phyloP scores from a whole-genome alignment of 23 tunicate species.

The Diplosoma virens region DNA sequence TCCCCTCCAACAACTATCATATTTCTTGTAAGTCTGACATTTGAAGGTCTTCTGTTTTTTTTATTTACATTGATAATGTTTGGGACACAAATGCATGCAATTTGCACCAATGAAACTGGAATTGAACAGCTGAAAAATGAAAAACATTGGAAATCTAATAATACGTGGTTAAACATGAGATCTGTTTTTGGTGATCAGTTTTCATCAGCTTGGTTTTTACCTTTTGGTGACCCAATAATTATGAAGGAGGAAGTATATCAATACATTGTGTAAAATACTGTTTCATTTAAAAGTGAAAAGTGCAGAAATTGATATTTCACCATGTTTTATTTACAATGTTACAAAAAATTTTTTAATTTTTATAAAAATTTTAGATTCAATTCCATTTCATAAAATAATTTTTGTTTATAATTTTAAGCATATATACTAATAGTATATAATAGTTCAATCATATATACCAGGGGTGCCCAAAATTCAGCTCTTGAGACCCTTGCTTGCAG shows the following conservation, averaged over 20 bases:
- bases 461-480: too few relatives aligned
- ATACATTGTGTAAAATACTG: slow-evolving; percentile 71
- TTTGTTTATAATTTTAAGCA: too few relatives aligned
- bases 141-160: slow-evolving; percentile 61
- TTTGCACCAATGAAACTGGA: slow-evolving; percentile 95
- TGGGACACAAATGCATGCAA: slow-evolving; percentile 95
- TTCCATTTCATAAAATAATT: too few relatives aligned
- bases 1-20: slow-evolving; percentile 81
- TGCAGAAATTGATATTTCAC: too few relatives aligned
- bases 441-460: too few relatives aligned
- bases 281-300: too few relatives aligned
- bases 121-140: slow-evolving; percentile 97
- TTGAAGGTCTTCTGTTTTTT: slow-evolving; percentile 86
- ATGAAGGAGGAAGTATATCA: slow-evolving; percentile 82
- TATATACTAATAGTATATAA: too few relatives aligned
- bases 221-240: slow-evolving; percentile 63
- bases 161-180: slow-evolving; percentile 85
- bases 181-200: slow-evolving; percentile 93
- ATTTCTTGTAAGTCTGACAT: slow-evolving; percentile 57
- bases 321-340: too few relatives aligned
- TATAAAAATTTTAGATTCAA: too few relatives aligned
- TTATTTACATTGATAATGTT: slow-evolving; percentile 96
- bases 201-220: slow-evolving; percentile 81
- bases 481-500: too few relatives aligned
- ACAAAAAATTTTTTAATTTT: too few relatives aligned